Evolutionary conservation across 2,113 vertebrate genomes (phyloP).

Genomic region (Saguinus imperator): DNA sequence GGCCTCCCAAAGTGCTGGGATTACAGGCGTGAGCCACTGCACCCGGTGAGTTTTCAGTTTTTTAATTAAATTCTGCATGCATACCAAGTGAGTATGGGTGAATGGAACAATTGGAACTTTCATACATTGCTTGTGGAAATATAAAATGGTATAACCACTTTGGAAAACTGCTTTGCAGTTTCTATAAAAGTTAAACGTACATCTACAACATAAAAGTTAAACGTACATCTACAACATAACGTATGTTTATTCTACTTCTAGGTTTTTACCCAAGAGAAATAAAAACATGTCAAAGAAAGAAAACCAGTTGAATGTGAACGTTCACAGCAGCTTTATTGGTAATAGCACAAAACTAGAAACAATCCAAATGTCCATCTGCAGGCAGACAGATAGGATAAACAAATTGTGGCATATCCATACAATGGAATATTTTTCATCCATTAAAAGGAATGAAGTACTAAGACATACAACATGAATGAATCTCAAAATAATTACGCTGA

Average conservation of each 20-base stretch:
- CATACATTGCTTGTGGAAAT: background rate
- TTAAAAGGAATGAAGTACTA: background rate
- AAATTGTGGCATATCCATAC: background rate
- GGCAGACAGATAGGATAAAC: background rate
- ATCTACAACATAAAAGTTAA: background rate
- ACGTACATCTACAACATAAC: background rate
- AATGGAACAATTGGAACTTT: background rate
- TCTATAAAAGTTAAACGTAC: background rate
- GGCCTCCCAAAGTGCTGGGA: no score
- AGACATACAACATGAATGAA: background rate
- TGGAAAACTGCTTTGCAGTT: background rate
- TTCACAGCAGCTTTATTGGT: background rate
- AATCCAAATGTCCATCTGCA: background rate
- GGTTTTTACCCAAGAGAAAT: background rate
- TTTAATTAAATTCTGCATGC: slow-evolving; percentile 16
- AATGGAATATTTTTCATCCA: background rate
- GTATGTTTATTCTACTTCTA: background rate
- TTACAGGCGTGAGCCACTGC: no score
- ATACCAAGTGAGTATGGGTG: background rate
- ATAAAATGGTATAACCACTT: background rate
- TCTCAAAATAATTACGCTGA: slow-evolving; percentile 33
- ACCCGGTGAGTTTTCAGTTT: background rate
- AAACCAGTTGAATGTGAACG: background rate
- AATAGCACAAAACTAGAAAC: background rate
- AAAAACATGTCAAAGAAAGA: background rate